Evolutionary conservation across 2,797 vertebrate genomes (phyloP), one percentile per base, ranked within the genome.

Genomic region (Paguma larvata): DNA sequence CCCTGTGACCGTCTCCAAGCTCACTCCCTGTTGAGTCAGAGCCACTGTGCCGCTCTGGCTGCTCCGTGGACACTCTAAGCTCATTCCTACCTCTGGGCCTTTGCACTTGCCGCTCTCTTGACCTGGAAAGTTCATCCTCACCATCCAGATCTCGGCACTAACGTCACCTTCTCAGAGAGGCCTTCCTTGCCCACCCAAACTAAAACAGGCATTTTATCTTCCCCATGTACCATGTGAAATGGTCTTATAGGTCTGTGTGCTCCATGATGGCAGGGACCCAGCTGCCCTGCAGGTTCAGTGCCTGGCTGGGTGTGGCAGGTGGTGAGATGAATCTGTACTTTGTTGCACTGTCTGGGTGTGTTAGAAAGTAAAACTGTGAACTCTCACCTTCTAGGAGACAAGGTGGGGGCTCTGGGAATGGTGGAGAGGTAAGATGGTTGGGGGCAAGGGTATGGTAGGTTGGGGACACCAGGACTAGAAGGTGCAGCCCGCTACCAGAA

Each of bases 91-190:
- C 32, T 80, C 59, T 63, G 46, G 32, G 62, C 85, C 41, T 59
- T 83, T 56, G 16, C 13, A 67, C 25, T 12, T 80, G 46, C 62
- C 88, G 7, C 89, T 56, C 3, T 30, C 16, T 86, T 51, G 38
- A n/a, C 63, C 68, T 30, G 51, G 19, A 51, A 86, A 56, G 62
- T 32, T 63, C 32, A 16, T 23, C 41, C 56, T 94, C 18, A 15
- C 59, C 30, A 14, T 18, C 70, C 12, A 30, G 48, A 3, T 23
- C 34, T 67, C 67, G 41, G 59, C 6, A 44, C 48, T 70, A 34
- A 41, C 27, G 75, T 14, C n/a, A 21, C 85, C 59, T 67, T 93
- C 84, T 80, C 62, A 56, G 51, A 62, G 46, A 85, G 78, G 48
- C 16, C 72, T 70, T 62, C 46, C 8, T 15, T 89, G 67, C 41